A percentile compares a stretch with the other conserved stretches of the same genome.
Conservation (phyloP, 2,797 vertebrate species). For the Rhyacichthys aspro region DNA sequence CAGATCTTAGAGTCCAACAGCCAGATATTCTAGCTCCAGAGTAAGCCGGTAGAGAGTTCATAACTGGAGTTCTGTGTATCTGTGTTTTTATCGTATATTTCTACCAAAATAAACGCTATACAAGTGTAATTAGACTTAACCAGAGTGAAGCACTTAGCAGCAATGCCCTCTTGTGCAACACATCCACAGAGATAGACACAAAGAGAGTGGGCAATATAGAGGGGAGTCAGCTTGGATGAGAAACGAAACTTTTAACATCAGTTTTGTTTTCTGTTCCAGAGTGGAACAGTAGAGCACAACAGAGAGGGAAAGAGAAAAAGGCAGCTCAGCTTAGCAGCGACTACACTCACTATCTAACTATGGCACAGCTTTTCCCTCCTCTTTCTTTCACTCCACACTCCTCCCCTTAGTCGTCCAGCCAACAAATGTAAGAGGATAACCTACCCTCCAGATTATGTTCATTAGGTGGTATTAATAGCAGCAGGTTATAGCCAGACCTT, state of each 20-base stretch:
- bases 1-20: conserved; percentile 88
- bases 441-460: conserved; percentile 84
- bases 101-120: conserved; percentile 24
- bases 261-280: conserved; percentile 72
- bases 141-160: conserved; percentile 28
- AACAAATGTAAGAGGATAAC: conserved; percentile 88
- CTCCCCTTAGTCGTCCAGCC: conserved; percentile 66
- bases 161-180: conserved; percentile 48
- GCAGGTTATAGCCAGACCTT: conserved; percentile 78
- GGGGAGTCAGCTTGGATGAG: conserved; percentile 46
- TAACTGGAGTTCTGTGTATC: conserved; percentile 55
- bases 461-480: conserved; percentile 94
- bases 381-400: conserved; percentile 53
- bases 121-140: conserved; percentile 18
- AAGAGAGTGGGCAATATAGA: conserved; percentile 21
- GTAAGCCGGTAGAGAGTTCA: conserved; percentile 86
- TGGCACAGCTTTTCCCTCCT: conserved; percentile 66
- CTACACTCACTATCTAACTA: conserved; percentile 50
- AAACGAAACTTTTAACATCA: conserved; percentile 75
- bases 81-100: conserved; percentile 47
- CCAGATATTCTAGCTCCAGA: conserved; percentile 91
- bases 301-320: conserved; percentile 24
- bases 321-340: conserved; percentile 42
- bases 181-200: conserved; percentile 35
- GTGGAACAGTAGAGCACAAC: conserved; percentile 15